Evolutionary conservation across 2,113 vertebrate species (phyloP).

Genomic region (Equus przewalskii): DNA sequence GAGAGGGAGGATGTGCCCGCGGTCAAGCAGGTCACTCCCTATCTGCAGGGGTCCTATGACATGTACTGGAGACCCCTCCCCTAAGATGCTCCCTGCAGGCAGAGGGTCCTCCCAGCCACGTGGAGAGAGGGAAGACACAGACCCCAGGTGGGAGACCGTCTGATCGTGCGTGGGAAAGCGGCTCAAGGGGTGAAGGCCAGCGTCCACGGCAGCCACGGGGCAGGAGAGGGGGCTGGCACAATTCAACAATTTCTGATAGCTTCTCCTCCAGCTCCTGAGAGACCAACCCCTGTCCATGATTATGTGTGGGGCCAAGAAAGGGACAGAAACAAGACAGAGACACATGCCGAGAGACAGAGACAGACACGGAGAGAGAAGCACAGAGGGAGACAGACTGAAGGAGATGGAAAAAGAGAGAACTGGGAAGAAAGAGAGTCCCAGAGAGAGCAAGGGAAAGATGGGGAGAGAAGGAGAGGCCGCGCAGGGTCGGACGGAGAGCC

Average conservation of each 20-base stretch:
- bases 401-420: neutral
- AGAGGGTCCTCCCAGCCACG: neutral
- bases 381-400: neutral
- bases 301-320: neutral
- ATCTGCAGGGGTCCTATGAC: neutral
- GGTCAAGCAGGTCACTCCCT: too few relatives aligned
- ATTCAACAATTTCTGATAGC: neutral
- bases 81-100: neutral
- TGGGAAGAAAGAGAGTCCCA: too few relatives aligned
- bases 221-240: neutral
- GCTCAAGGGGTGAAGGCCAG: neutral
- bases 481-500: accelerated
- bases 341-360: neutral
- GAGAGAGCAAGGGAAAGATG: neutral
- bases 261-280: accelerated
- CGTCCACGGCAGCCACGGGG: neutral
- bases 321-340: neutral
- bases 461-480: neutral
- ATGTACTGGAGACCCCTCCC: neutral
- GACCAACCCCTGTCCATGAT: neutral
- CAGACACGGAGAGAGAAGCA: neutral
- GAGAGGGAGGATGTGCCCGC: too few relatives aligned
- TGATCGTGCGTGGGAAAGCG: neutral
- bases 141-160: neutral
- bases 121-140: neutral